Conservation (phyloP, 2,797 vertebrate genomes). For the Steatocranus sp. region DNA sequence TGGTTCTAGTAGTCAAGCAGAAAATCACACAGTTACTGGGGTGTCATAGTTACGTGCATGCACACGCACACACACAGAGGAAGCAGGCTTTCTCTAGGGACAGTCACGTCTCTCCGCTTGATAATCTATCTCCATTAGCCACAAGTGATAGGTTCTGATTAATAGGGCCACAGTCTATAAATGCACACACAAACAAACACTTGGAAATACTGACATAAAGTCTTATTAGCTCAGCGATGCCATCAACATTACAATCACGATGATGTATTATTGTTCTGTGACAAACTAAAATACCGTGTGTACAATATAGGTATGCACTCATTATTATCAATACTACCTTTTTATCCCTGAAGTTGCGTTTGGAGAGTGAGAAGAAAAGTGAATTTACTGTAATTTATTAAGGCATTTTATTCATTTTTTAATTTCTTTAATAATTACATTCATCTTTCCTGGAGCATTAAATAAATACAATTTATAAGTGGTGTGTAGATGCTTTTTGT, state of each 20-base stretch:
- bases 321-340: not conserved
- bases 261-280: constrained; percentile 47
- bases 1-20: constrained; percentile 50
- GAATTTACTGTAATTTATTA: not conserved
- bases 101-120: constrained; percentile 57
- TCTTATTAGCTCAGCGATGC: constrained; percentile 23
- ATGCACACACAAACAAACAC: constrained; percentile 39
- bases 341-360: not conserved
- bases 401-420: not conserved
- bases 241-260: constrained; percentile 41
- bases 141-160: constrained; percentile 70
- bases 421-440: not conserved
- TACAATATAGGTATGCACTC: constrained; percentile 10
- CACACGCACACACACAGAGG: not conserved
- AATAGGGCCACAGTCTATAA: constrained; percentile 54
- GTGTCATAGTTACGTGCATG: not conserved
- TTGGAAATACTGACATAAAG: constrained; percentile 32
- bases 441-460: not conserved
- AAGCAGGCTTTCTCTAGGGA: constrained; percentile 40
- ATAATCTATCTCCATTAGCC: constrained; percentile 74
- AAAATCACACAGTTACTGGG: constrained; percentile 48
- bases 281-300: constrained; percentile 45
- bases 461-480: not conserved
- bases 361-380: not conserved
- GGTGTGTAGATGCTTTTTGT: not conserved